Conservation (phyloP, 2,113 vertebrate species). For the Phylloscopus whistleri region DNA sequence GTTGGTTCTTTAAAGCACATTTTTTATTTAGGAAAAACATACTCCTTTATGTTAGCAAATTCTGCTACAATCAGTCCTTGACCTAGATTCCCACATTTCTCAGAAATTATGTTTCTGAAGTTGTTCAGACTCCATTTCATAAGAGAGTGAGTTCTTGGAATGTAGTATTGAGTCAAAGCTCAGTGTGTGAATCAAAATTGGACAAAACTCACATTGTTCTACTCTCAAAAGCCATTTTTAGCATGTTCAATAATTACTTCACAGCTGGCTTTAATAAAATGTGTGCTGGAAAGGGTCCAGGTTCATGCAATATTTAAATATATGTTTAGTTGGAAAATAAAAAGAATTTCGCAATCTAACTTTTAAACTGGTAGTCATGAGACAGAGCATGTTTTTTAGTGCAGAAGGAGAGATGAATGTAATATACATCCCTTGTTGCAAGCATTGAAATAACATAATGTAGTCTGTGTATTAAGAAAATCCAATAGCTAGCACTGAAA, state of each 20-base stretch:
- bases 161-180: background rate
- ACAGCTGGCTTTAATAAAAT: conserved; percentile 29
- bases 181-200: background rate
- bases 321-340: background rate
- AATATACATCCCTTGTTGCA: background rate
- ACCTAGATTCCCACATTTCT: conserved; percentile 40
- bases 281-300: background rate
- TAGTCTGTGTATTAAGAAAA: background rate
- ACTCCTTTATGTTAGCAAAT: background rate
- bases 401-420: background rate
- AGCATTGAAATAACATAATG: background rate
- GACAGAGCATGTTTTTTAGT: background rate
- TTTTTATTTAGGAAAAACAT: conserved; percentile 7
- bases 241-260: conserved; percentile 3
- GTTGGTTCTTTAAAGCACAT: background rate
- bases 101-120: conserved; percentile 3
- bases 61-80: background rate
- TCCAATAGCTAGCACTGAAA: background rate
- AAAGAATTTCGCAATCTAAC: background rate
- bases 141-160: background rate
- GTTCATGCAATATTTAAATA: conserved; percentile 10
- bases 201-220: conserved; percentile 3
- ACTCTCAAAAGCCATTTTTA: conserved; percentile 31
- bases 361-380: background rate
- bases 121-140: background rate